These are phyloP conservation scores for Mastomys natalensis DNA, from an alignment of 2,113 vertebrate species.

Conservation along the genomic window DNA sequence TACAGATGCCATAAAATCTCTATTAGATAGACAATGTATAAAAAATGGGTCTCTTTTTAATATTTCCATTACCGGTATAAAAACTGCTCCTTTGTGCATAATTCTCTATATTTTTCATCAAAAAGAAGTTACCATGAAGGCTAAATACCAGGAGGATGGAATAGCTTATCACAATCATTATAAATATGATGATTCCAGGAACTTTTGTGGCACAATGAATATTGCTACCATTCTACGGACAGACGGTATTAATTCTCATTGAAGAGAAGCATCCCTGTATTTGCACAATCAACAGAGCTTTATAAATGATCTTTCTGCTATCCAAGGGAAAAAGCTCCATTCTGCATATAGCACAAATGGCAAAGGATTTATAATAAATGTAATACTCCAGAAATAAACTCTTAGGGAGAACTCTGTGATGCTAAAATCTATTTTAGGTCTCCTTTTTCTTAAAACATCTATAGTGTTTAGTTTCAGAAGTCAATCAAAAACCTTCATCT, in stretches of 20 bases:
- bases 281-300: slow-evolving; percentile 84
- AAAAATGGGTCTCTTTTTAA: slow-evolving; percentile 79
- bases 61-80: slow-evolving; percentile 76
- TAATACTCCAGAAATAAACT: slow-evolving; percentile 79
- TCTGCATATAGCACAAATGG: slow-evolving; percentile 59
- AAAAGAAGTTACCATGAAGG: slow-evolving; percentile 82
- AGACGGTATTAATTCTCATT: slow-evolving; percentile 84
- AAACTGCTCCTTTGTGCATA: slow-evolving; percentile 81
- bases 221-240: slow-evolving; percentile 65
- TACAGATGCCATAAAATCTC: slow-evolving; percentile 75
- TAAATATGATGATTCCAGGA: slow-evolving; percentile 79
- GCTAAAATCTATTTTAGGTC: slow-evolving; percentile 75
- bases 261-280: slow-evolving; percentile 79
- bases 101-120: slow-evolving; percentile 84
- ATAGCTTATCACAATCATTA: slow-evolving; percentile 82
- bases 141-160: slow-evolving; percentile 82
- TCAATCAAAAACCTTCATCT: slow-evolving; percentile 69
- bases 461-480: slow-evolving; percentile 70
- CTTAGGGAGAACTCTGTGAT: slow-evolving; percentile 65
- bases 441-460: slow-evolving; percentile 71
- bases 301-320: slow-evolving; percentile 82
- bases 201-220: slow-evolving; percentile 77
- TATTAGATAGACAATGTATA: slow-evolving; percentile 77
- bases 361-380: slow-evolving; percentile 71
- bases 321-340: slow-evolving; percentile 70